Evolutionary conservation across 2,113 vertebrate genomes (phyloP).

Genomic region (Apistogramma diplotaenia): DNA sequence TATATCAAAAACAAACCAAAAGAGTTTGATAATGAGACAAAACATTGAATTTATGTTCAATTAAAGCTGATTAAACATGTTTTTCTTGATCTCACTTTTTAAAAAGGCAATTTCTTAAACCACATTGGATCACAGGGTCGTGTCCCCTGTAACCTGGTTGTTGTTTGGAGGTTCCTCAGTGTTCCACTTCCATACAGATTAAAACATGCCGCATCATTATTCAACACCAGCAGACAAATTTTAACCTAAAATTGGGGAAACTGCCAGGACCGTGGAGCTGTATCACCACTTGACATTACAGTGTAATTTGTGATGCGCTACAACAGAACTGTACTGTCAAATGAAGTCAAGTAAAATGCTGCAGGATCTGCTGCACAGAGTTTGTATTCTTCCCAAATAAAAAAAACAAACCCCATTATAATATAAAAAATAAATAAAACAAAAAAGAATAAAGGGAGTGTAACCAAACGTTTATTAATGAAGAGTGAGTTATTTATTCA

Average conservation of each 20-base stretch:
- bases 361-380: neutral
- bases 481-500: neutral
- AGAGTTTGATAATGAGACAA: neutral
- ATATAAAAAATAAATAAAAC: no score
- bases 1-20: neutral
- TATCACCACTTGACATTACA: neutral
- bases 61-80: neutral
- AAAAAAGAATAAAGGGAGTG: neutral
- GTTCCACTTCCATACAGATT: neutral
- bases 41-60: neutral
- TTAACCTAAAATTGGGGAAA: neutral
- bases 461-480: neutral
- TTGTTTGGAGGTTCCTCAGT: neutral
- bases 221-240: neutral
- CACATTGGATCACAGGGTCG: no score
- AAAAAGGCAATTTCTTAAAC: neutral
- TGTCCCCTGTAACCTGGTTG: neutral
- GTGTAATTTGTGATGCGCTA: neutral
- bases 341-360: neutral
- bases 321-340: neutral
- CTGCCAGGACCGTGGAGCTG: neutral
- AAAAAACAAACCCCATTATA: no score
- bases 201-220: neutral
- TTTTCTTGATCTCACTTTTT: neutral
- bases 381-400: no score